Evolutionary conservation across 1,140 invertebrate genomes (phyloP).

Genomic region (Papilio polytes): DNA sequence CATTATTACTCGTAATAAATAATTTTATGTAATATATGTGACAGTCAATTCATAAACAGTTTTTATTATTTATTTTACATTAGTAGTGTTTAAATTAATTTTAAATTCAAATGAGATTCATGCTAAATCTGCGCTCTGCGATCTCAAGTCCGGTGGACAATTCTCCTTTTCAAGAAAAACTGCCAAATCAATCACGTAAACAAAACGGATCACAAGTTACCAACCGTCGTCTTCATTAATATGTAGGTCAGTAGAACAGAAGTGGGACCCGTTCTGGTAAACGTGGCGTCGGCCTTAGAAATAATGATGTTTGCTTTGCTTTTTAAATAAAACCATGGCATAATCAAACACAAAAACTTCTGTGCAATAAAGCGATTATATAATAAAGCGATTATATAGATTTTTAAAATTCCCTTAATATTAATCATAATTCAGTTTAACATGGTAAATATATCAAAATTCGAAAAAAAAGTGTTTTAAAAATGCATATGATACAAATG

Average conservation of each 20-base stretch:
- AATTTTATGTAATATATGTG: no score
- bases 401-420: no score
- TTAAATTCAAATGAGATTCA: no score
- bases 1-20: no score
- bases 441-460: no score
- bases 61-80: not conserved
- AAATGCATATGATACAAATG: not conserved
- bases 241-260: constrained; percentile 7
- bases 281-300: not conserved
- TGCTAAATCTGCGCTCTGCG: no score
- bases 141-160: no score
- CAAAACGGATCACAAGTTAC: not conserved
- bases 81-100: no score
- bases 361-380: not conserved
- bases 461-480: not conserved
- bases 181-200: no score
- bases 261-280: not conserved
- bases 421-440: no score
- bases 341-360: not conserved
- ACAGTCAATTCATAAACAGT: not conserved
- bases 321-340: not conserved
- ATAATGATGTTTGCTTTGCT: not conserved
- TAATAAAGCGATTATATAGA: not conserved
- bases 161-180: no score
- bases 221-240: not conserved